These are phyloP conservation scores for Meloidogyne hapla DNA, from an alignment of 1,140 invertebrate genomes.

Conservation along the genomic window DNA sequence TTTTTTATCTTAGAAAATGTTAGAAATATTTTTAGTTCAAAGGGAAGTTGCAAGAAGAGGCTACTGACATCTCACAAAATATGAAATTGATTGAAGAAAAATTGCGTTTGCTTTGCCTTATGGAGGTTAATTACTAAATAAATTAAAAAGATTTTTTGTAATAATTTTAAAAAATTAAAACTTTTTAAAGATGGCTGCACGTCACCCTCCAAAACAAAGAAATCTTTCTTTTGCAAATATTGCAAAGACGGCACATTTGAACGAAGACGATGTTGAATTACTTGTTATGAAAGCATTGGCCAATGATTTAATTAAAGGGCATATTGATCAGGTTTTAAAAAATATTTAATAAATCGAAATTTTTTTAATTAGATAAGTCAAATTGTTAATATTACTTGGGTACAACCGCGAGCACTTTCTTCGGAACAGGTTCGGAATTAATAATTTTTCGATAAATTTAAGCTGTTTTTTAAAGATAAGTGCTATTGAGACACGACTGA, in stretches of 20 bases:
- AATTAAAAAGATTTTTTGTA: neutral
- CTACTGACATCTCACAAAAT: constrained; percentile 83
- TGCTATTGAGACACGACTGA: neutral
- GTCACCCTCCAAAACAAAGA: constrained; percentile 71
- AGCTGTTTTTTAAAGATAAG: constrained; percentile 3
- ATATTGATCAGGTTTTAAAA: constrained; percentile 83
- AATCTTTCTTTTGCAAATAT: constrained; percentile 88
- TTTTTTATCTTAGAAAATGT: neutral
- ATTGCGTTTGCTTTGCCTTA: constrained; percentile 88
- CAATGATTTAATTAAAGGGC: constrained; percentile 86
- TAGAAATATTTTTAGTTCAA: constrained; percentile 10
- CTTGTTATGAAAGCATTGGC: constrained; percentile 96
- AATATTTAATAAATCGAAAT: neutral
- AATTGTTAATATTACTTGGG: constrained; percentile 81
- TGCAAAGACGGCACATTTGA: constrained; percentile 78
- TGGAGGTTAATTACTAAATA: constrained; percentile 77
- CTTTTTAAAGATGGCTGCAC: constrained; percentile 72
- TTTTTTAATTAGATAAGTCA: constrained; percentile 64
- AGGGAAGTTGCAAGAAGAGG: constrained; percentile 72
- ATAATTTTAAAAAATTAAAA: neutral
- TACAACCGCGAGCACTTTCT: constrained; percentile 85
- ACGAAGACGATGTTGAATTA: constrained; percentile 78
- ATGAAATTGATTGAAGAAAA: constrained; percentile 79
- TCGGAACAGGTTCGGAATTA: constrained; percentile 63
- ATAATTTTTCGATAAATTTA: neutral